These are phyloP conservation scores for Drosophila ironensis DNA, from an alignment of 1,140 invertebrate species.

Conservation along the genomic window DNA sequence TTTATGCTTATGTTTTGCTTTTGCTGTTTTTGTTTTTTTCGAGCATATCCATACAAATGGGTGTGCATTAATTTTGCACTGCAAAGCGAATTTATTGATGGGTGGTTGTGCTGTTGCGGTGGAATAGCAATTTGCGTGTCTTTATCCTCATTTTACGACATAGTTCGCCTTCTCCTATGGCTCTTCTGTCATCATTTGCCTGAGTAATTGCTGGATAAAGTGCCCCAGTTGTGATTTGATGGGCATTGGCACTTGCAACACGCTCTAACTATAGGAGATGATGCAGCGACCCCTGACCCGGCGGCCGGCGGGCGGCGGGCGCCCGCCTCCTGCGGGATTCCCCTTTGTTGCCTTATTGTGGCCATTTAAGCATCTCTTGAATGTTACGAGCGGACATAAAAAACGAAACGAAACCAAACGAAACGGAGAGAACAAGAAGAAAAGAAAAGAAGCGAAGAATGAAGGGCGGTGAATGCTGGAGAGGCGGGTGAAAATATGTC, in stretches of 20 bases:
- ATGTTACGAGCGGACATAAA: constrained; percentile 35
- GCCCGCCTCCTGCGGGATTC: neutral
- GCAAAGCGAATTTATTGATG: constrained; percentile 62
- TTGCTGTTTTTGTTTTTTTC: no score
- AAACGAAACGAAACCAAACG: no score
- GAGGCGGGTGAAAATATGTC: constrained; percentile 19
- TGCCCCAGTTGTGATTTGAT: constrained; percentile 59
- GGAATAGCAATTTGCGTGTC: constrained; percentile 22
- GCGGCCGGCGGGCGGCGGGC: no score
- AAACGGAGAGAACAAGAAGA: no score
- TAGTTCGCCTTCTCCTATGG: constrained; percentile 16
- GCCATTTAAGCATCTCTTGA: constrained; percentile 44
- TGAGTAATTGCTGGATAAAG: constrained; percentile 72
- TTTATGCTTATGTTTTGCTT: no score
- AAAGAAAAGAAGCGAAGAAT: neutral
- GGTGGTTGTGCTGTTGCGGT: neutral
- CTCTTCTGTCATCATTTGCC: constrained; percentile 42
- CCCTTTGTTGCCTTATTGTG: constrained; percentile 23
- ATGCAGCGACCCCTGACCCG: constrained; percentile 6
- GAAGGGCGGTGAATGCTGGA: neutral
- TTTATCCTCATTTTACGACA: neutral
- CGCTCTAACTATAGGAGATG: constrained; percentile 60
- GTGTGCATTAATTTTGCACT: constrained; percentile 59
- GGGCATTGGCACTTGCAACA: constrained; percentile 46
- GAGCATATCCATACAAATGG: constrained; percentile 66